Evolutionary conservation across 1,140 invertebrate genomes (phyloP).

Genomic region (Asobara japonica): DNA sequence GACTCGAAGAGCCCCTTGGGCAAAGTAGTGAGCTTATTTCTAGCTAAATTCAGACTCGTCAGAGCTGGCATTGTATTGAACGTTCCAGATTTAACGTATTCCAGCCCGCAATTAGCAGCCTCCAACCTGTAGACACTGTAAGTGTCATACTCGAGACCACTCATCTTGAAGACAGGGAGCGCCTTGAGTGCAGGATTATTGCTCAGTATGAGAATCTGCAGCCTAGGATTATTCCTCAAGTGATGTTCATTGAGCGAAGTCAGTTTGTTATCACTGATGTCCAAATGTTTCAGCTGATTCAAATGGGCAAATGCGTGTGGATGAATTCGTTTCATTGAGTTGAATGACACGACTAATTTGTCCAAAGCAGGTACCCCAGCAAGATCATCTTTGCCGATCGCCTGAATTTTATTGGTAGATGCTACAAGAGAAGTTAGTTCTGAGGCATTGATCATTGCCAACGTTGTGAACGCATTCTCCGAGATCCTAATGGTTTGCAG

Average conservation of each 20-base stretch:
- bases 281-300: slow-evolving; percentile 72
- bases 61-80: slow-evolving; percentile 75
- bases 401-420: slow-evolving; percentile 72
- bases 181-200: slow-evolving; percentile 72
- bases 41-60: slow-evolving; percentile 71
- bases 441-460: slow-evolving; percentile 64
- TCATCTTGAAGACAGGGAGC: slow-evolving; percentile 66
- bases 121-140: slow-evolving; percentile 74
- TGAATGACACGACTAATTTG: slow-evolving; percentile 72
- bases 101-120: slow-evolving; percentile 74
- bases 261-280: slow-evolving; percentile 75
- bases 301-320: slow-evolving; percentile 73
- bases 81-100: slow-evolving; percentile 69
- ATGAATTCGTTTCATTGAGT: slow-evolving; percentile 73
- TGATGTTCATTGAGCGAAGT: slow-evolving; percentile 72
- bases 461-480: slow-evolving; percentile 50
- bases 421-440: slow-evolving; percentile 72
- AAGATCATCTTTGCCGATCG: slow-evolving; percentile 73
- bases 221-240: slow-evolving; percentile 73
- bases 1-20: slow-evolving; percentile 62
- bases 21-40: slow-evolving; percentile 63
- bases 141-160: slow-evolving; percentile 47
- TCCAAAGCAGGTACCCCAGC: slow-evolving; percentile 71
- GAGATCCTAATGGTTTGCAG: slow-evolving; percentile 69
- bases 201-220: slow-evolving; percentile 74